Evolutionary conservation across 64 coral and sea anemone species (phyloP).

Genomic region (Astreopora myriophthalma): DNA sequence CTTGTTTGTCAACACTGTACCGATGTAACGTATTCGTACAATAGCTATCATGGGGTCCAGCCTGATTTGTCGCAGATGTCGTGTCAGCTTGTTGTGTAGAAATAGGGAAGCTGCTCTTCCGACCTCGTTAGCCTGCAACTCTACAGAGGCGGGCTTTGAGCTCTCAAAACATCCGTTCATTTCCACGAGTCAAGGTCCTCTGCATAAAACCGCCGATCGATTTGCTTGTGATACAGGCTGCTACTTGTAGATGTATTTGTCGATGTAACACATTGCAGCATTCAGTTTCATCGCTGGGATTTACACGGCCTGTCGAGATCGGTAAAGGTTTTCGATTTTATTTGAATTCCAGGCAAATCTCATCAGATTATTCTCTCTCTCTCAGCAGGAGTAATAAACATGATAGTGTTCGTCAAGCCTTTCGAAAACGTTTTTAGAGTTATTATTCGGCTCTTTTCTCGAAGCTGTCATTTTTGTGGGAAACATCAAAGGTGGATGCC

Average conservation of each 20-base stretch:
- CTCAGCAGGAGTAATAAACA: not conserved
- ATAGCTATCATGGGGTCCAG: not conserved
- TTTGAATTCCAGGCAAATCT: conserved; percentile 11
- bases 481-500: not conserved
- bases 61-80: not conserved
- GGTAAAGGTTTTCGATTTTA: not conserved
- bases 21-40: not conserved
- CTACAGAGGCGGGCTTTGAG: not conserved
- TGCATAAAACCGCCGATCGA: no score
- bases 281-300: not conserved
- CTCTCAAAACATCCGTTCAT: not conserved
- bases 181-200: not conserved
- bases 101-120: no score
- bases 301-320: not conserved
- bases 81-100: no score
- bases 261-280: not conserved
- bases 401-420: no score
- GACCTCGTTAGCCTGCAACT: no score
- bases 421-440: not conserved
- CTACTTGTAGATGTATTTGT: not conserved
- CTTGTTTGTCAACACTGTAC: conserved; percentile 14
- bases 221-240: not conserved
- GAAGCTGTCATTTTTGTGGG: not conserved
- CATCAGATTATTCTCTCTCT: not conserved
- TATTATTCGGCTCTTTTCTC: not conserved